Evolutionary conservation across 2,113 vertebrate genomes (phyloP).

Genomic region (Daubentonia madagascariensis): DNA sequence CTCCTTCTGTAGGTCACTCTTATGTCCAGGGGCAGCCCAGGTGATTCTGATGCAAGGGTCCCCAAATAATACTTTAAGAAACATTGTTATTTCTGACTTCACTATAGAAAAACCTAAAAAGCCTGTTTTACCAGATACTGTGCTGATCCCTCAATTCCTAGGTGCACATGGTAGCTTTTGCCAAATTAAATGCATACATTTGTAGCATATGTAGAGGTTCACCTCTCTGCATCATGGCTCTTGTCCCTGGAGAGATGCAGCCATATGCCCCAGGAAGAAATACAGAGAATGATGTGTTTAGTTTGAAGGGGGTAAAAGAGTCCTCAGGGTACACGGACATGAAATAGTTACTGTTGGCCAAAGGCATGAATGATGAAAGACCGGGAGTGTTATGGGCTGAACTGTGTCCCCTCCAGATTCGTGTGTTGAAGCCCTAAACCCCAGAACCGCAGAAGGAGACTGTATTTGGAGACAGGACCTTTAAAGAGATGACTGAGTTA

Average conservation of each 20-base stretch:
- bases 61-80: neutral
- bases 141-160: neutral
- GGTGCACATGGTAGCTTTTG: neutral
- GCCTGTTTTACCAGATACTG: neutral
- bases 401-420: neutral
- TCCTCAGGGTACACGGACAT: neutral
- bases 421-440: neutral
- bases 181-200: neutral
- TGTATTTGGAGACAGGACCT: neutral
- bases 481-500: neutral
- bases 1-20: neutral
- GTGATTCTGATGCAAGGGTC: neutral
- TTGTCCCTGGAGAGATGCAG: neutral
- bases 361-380: neutral
- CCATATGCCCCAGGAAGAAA: neutral
- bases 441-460: neutral
- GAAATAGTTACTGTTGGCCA: neutral
- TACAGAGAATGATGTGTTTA: neutral
- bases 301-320: neutral
- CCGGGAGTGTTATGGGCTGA: neutral
- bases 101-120: neutral
- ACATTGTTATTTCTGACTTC: neutral
- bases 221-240: neutral
- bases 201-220: neutral
- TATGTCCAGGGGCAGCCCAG: neutral